A percentile compares a stretch with the other conserved stretches of the same genome.
phyloP scores from a whole-genome alignment of 2,888 invertebrate genomes.

The Phengaris alcon region DNA sequence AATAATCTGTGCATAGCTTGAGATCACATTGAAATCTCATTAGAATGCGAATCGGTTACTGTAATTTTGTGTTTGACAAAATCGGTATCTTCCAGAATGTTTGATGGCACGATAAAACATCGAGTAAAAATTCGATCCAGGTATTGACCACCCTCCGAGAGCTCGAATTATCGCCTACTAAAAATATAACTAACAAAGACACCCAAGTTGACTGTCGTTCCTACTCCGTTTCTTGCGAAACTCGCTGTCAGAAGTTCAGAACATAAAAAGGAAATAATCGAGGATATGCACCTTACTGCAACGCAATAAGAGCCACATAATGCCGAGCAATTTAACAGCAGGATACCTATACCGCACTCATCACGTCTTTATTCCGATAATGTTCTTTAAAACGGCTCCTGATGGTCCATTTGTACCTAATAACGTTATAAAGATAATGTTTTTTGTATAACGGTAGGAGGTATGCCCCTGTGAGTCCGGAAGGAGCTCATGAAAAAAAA shows the following conservation, averaged over 20 bases:
- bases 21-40: not conserved
- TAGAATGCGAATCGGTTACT: not conserved
- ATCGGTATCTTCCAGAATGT: conserved; percentile 1
- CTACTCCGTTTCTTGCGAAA: conserved; percentile 39
- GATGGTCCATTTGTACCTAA: conserved; percentile 22
- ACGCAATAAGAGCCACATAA: not conserved
- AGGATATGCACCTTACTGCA: not conserved
- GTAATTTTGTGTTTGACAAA: conserved; percentile 5
- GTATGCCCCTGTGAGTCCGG: conserved; percentile 16
- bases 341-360: conserved; percentile 46
- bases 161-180: conserved; percentile 34
- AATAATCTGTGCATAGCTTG: not conserved
- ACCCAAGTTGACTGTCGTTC: conserved; percentile 39
- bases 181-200: conserved; percentile 39
- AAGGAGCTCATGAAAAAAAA: conserved; percentile 1
- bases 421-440: conserved; percentile 26
- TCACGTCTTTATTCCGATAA: conserved; percentile 52
- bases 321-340: conserved; percentile 42
- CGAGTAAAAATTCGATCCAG: conserved; percentile 32
- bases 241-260: conserved; percentile 34
- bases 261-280: not conserved
- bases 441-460: conserved; percentile 24
- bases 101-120: conserved; percentile 17
- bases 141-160: conserved; percentile 37
- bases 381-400: conserved; percentile 30